Percentiles rank a stretch among this genome's conserved stretches.
These are phyloP conservation scores for Bungarus multicinctus DNA, from an alignment of 2,113 vertebrate genomes.

Conservation along the genomic window DNA sequence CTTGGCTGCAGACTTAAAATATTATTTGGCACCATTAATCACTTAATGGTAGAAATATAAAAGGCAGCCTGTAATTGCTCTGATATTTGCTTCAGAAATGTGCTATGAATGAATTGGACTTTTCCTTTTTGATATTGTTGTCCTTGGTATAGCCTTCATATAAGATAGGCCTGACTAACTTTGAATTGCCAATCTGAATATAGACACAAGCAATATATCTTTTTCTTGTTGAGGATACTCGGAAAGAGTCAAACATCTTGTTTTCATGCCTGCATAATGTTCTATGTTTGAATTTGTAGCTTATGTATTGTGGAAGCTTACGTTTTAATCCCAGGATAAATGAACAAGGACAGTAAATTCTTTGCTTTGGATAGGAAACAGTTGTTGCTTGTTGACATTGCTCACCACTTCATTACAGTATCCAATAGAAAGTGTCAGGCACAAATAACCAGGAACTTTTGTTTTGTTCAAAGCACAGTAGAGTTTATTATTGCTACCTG, in stretches of 20 bases:
- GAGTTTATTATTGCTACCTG: background rate
- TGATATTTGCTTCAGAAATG: background rate
- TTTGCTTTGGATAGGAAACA: background rate
- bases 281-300: background rate
- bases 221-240: background rate
- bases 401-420: background rate
- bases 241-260: background rate
- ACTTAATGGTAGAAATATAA: background rate
- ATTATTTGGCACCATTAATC: conserved; percentile 12
- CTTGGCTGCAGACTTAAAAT: background rate
- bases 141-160: background rate
- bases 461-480: background rate
- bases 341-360: background rate
- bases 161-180: background rate
- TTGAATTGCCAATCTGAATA: background rate
- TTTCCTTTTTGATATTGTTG: background rate
- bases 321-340: background rate
- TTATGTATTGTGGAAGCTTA: background rate
- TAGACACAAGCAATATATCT: background rate
- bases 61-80: background rate
- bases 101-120: background rate
- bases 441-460: background rate
- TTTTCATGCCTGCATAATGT: background rate
- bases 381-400: background rate
- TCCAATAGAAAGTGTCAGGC: background rate